Base-by-base conservation (phyloP, 2,113 vertebrate genomes). In the Eptesicus fuscus region DNA sequence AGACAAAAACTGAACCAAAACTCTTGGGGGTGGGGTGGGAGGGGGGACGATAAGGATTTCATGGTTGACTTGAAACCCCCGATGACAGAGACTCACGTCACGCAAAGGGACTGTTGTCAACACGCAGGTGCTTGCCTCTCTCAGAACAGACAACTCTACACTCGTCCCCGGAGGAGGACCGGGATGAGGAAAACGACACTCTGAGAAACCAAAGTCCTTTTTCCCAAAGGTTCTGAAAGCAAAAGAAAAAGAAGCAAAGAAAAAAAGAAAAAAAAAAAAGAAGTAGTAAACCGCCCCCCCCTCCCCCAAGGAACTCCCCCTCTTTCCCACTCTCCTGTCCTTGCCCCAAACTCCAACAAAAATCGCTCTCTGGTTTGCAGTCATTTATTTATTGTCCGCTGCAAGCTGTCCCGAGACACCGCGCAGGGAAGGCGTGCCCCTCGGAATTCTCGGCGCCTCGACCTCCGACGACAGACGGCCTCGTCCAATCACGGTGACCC, bases 1-100 rank as follows among this genome's bases (percentile, higher is more conserved):
- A 98, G 98, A 98, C 96, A 97, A 98, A 98, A 97, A 98, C 98
- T 98, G 98, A 98, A 98, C 98, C 97, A 97, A 98, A 98, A 98
- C 95, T 98, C 97, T 98, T 96, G 97, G 97, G 97, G 96, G 97
- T 97, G 97, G 97, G 95, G 18, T 13, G 51, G 53, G 9, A 14
- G 97, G 97, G 98, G 97, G 97, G 95, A 95, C 90, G 96, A 96
- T 98, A 95, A 97, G 98, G 97, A 98, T 98, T 69, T 98, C 96
- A 98, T 97, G 98, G 97, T 98, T 98, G 98, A 98, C 98, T 98
- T 97, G 97, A 98, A 98, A 94, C 91, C 93, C 95, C 90, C 85
- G 4, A 22, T n/a, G 97, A 97, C 90, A 95, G 97, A 96, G 78
- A 97, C 98, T 98, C 97, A 67, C 77, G 91, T 98, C 97, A 67